These are phyloP conservation scores for Lasioglossum oenotherae DNA, from an alignment of 2,888 invertebrate species.

Conservation along the genomic window DNA sequence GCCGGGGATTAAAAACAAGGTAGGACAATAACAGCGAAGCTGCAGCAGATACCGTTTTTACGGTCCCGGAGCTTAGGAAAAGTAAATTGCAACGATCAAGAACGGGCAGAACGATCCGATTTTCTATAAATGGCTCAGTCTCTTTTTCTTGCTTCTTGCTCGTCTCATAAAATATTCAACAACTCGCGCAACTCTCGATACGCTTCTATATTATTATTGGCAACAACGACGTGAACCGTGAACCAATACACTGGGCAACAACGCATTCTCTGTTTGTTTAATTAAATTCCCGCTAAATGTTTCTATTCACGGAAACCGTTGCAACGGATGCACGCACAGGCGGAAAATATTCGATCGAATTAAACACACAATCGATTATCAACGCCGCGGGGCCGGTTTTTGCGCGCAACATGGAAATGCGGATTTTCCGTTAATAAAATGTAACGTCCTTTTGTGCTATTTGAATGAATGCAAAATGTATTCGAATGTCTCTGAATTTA, in stretches of 20 bases:
- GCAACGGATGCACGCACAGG: not conserved
- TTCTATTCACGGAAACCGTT: not conserved
- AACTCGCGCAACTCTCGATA: not conserved
- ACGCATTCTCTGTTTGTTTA: not conserved
- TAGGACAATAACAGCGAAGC: not conserved
- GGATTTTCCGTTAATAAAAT: not conserved
- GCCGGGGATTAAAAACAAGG: conserved; percentile 9
- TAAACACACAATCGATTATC: not conserved
- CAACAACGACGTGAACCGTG: not conserved
- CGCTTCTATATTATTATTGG: not conserved
- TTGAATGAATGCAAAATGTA: not conserved
- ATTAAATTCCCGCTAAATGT: not conserved
- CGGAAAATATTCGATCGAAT: conserved; percentile 3
- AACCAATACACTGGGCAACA: not conserved
- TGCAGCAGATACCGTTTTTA: conserved; percentile 15
- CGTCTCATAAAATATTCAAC: not conserved
- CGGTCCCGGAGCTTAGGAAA: conserved; percentile 17
- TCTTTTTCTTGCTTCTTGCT: not conserved
- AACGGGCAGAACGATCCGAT: not conserved
- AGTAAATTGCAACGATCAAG: conserved; percentile 16
- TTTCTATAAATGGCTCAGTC: not conserved
- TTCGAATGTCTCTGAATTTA: too few relatives aligned
- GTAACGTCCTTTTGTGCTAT: not conserved
- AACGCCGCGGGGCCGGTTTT: not conserved
- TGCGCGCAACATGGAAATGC: not conserved